Evolutionary conservation across 2,113 vertebrate species (phyloP).

Genomic region (Apeltes quadracus): DNA sequence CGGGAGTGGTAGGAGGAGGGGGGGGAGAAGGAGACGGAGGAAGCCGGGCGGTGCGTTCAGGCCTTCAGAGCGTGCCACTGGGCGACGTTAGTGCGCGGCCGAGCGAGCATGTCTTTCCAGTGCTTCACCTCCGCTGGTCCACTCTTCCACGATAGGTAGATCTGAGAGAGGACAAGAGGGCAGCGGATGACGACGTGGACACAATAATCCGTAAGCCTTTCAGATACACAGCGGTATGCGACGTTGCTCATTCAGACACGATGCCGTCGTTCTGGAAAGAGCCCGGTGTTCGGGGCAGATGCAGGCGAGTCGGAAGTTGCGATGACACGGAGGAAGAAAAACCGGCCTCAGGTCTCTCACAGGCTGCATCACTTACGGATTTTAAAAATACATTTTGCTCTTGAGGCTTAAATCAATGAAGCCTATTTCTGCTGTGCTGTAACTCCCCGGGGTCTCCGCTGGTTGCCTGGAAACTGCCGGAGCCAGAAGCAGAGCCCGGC

Average conservation of each 20-base stretch:
- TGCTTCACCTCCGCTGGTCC: constrained; percentile 97
- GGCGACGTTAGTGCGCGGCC: constrained; percentile 95
- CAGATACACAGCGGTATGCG: neutral
- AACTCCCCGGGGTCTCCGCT: neutral
- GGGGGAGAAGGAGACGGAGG: constrained; percentile 65
- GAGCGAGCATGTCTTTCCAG: constrained; percentile 99
- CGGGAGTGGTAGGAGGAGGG: constrained; percentile 53
- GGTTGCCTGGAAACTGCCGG: constrained; percentile 32
- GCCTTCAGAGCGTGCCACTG: constrained; percentile 99
- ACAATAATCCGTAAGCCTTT: neutral
- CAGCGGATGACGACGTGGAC: neutral
- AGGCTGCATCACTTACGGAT: constrained; percentile 16
- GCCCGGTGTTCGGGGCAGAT: neutral
- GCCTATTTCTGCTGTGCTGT: constrained; percentile 2
- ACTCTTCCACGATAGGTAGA: constrained; percentile 99
- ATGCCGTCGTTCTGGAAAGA: neutral
- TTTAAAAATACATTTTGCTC: constrained; percentile 22
- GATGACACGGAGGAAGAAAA: constrained; percentile 15
- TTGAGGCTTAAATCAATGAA: constrained; percentile 30
- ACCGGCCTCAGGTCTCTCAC: constrained; percentile 6
- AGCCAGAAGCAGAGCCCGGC: neutral
- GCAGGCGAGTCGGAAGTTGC: constrained; percentile 11
- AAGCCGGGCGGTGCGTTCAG: constrained; percentile 81
- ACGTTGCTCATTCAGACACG: constrained; percentile 3
- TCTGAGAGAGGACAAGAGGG: constrained; percentile 76